phyloP scores from a whole-genome alignment of 2,888 invertebrate species.

The Orchestes rusci region DNA sequence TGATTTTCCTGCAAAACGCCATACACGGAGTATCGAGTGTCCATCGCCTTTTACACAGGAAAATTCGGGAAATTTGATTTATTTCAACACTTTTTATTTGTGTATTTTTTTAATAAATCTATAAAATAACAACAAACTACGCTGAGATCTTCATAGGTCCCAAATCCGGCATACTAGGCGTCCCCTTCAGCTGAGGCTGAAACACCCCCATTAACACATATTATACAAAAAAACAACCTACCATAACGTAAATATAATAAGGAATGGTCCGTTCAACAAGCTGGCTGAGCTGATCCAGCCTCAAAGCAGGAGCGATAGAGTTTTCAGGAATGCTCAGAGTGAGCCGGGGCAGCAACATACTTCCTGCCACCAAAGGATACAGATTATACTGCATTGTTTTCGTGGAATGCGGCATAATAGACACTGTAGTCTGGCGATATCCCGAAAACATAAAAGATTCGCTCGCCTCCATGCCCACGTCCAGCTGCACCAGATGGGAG shows the following conservation, averaged over 20 bases:
- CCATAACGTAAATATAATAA: slow-evolving; percentile 60
- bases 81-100: no score
- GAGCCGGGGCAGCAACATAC: slow-evolving; percentile 61
- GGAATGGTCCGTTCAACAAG: slow-evolving; percentile 55
- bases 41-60: no score
- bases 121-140: no score
- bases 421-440: slow-evolving; percentile 67
- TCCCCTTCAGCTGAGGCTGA: slow-evolving; percentile 9
- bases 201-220: not conserved
- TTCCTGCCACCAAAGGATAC: slow-evolving; percentile 69
- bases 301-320: slow-evolving; percentile 40
- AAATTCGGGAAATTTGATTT: no score
- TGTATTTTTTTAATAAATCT: no score
- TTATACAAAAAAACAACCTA: slow-evolving; percentile 33
- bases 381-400: slow-evolving; percentile 67
- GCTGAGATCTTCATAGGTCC: no score
- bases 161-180: no score
- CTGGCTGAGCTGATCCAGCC: slow-evolving; percentile 48
- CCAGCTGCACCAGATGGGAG: slow-evolving; percentile 61
- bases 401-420: slow-evolving; percentile 54
- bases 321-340: slow-evolving; percentile 48
- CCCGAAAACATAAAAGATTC: slow-evolving; percentile 95
- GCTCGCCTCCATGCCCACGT: slow-evolving; percentile 69
- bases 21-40: not conserved
- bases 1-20: not conserved